A percentile compares a stretch with the other conserved stretches of the same genome.
These are phyloP conservation scores for Ceratina calcarata DNA, from an alignment of 1,140 invertebrate genomes.

Conservation along the genomic window DNA sequence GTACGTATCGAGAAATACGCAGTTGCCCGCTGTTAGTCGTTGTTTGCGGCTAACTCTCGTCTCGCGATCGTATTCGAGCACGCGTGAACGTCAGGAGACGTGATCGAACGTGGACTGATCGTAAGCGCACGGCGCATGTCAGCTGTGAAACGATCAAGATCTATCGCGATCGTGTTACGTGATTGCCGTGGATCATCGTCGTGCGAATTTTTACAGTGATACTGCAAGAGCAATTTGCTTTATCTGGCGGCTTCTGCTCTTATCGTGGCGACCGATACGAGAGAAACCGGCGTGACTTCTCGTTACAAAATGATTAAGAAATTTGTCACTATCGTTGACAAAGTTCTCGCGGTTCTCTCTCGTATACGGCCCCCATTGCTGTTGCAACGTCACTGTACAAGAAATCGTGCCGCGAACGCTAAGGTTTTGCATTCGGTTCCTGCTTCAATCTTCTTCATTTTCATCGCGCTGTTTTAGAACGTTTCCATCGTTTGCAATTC, in stretches of 20 bases:
- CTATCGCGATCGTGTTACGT: slow-evolving; percentile 41
- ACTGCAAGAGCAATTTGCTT: slow-evolving; percentile 38
- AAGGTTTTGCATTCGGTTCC: slow-evolving; percentile 11
- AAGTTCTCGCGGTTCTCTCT: not conserved
- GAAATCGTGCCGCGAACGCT: slow-evolving; percentile 11
- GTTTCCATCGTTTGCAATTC: slow-evolving; percentile 37
- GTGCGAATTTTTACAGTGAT: slow-evolving; percentile 48
- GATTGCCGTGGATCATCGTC: slow-evolving; percentile 48
- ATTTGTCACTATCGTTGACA: not conserved
- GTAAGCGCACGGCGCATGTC: slow-evolving; percentile 40
- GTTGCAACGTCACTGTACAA: slow-evolving; percentile 51
- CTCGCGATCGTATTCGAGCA: slow-evolving; percentile 47
- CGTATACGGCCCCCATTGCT: slow-evolving; percentile 33
- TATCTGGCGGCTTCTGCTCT: not conserved
- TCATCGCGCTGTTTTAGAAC: slow-evolving; percentile 20
- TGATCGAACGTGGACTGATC: slow-evolving; percentile 46
- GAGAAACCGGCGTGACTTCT: slow-evolving; percentile 15
- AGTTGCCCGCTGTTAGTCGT: not conserved
- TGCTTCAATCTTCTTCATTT: slow-evolving; percentile 18
- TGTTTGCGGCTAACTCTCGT: not conserved
- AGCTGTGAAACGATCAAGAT: slow-evolving; percentile 50
- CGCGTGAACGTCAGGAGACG: slow-evolving; percentile 47
- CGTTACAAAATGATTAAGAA: too few relatives aligned
- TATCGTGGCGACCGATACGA: slow-evolving; percentile 21
- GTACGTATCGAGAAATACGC: not conserved